These are phyloP conservation scores for Pandion haliaetus DNA, from an alignment of 2,113 vertebrate genomes.

Conservation along the genomic window DNA sequence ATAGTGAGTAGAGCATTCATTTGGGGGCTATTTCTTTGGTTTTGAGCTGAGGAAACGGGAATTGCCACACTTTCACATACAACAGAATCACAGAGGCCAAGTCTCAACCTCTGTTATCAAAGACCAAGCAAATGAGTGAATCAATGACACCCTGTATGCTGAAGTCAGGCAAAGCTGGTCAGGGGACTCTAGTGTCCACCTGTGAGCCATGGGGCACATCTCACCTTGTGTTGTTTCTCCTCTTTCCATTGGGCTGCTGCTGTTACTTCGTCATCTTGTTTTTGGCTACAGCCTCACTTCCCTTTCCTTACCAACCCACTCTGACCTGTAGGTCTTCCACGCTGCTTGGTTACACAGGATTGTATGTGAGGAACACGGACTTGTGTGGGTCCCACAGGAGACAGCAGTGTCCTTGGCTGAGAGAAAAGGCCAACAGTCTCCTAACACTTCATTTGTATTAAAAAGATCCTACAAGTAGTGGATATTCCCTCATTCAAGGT, in stretches of 20 bases:
- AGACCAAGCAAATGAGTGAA: neutral
- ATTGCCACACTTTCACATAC: neutral
- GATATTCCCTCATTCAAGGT: neutral
- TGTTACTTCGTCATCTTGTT: neutral
- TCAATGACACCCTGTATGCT: neutral
- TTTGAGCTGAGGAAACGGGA: neutral
- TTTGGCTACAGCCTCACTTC: constrained; percentile 42
- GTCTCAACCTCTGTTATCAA: neutral
- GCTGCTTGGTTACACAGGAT: neutral
- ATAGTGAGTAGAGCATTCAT: constrained; percentile 82
- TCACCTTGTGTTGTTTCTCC: neutral
- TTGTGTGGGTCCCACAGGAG: neutral
- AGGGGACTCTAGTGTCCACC: neutral
- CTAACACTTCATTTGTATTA: neutral
- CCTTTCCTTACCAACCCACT: neutral
- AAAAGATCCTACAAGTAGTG: neutral
- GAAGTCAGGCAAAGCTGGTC: neutral
- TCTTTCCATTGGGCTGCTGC: constrained; percentile 23
- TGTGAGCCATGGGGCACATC: neutral
- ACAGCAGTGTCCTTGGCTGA: neutral
- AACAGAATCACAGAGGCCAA: neutral
- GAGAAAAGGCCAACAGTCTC: neutral
- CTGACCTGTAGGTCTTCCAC: neutral
- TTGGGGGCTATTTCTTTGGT: neutral
- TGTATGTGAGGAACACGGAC: neutral